Evolutionary conservation across 2,113 vertebrate genomes (phyloP).

Genomic region (Cichladusa arquata): DNA sequence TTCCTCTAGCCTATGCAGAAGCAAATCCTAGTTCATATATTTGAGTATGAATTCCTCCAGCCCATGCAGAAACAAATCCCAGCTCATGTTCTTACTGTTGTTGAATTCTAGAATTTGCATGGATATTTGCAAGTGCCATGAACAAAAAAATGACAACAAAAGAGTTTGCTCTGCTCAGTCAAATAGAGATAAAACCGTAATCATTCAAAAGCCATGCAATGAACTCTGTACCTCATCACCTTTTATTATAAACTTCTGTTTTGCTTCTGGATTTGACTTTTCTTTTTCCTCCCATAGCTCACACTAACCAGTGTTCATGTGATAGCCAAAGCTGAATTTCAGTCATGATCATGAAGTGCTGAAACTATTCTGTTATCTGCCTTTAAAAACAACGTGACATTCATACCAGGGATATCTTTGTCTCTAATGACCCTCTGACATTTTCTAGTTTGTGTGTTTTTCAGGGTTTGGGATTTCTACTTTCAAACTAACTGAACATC

Average conservation of each 20-base stretch:
- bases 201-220: not conserved
- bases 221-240: not conserved
- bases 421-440: not conserved
- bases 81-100: not conserved
- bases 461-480: not conserved
- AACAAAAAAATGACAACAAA: not conserved
- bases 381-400: not conserved
- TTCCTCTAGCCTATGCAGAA: too few relatives aligned
- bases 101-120: not conserved
- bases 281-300: not conserved
- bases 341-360: not conserved
- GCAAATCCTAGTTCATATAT: too few relatives aligned
- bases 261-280: not conserved
- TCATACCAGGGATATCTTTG: not conserved
- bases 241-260: not conserved
- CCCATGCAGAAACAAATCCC: not conserved
- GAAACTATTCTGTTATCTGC: not conserved
- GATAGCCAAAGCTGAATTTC: not conserved
- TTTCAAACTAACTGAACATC: not conserved
- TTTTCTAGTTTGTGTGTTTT: not conserved
- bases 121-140: not conserved
- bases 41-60: not conserved
- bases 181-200: not conserved
- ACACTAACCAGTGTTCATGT: not conserved
- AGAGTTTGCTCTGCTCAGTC: not conserved